Evolutionary conservation across 2,797 vertebrate species (phyloP), one percentile per base, ranked within the genome.

Genomic region (Limnodromus scolopaceus): DNA sequence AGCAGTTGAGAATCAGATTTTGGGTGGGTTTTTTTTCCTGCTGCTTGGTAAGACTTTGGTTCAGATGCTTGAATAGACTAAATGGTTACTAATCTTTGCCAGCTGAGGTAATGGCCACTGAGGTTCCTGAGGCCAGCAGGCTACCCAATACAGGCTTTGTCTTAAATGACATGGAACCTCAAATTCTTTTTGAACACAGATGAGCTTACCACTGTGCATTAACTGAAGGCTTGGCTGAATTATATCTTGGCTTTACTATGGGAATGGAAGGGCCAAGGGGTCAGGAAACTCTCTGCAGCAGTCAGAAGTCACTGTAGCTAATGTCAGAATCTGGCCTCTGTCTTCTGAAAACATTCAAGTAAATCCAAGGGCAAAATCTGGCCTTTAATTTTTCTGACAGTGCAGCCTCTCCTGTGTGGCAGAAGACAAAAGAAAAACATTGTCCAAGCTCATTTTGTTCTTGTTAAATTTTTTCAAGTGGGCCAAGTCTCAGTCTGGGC

Each of bases 1-100:
- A 78, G 64, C 55, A 91, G 68, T 63, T 84, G 69, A 95, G 45
- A 93, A 87, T 80, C 55, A 89, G 39, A n/a, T 75, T 76, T 85
- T 28, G 17, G 4, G 22, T 27, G 12, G 32, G 18, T 0, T 19
- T 69, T 54, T 54, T 23, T 13, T 13, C 39, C 55, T 34, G 68
- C 46, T 71, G 32, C 51, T 75, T 86, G 61, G 30, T 78, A 36
- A 43, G 46, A 63, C 57, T 79, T 85, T 8, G 36, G 58, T n/a
- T 85, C 30, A 71, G 57, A 69, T 90, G 49, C 32, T 71, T 78
- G 72, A 86, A 82, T 15, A 75, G 57, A 81, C 54, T 71, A 96
- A 92, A 84, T 90, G 3, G 13, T 84, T 66, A 38, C n/a, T 71
- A 90, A 90, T 81, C n/a, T 86, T 90, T 94, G 45, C 76, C 88